Evolutionary conservation across 2,888 invertebrate species (phyloP).

Genomic region (Eupsilia transversa): DNA sequence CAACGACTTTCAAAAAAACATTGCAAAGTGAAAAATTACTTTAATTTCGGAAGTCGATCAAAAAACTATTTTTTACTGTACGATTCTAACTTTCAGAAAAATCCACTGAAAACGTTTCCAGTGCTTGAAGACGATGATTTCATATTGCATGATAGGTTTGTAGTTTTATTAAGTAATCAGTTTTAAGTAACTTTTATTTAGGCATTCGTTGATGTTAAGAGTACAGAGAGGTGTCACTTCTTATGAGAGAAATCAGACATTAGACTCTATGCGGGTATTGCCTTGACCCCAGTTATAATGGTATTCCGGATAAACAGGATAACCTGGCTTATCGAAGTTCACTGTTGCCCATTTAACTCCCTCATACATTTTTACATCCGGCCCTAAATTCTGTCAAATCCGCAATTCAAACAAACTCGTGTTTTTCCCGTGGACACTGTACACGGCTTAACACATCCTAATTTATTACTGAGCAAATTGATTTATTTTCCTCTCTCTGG

Average conservation of each 20-base stretch:
- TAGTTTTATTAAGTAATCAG: background rate
- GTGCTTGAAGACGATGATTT: constrained; percentile 89
- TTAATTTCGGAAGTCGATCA: no score
- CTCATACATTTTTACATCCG: background rate
- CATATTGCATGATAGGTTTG: constrained; percentile 80
- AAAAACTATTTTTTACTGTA: no score
- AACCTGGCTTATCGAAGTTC: background rate
- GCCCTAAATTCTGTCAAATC: constrained; percentile 45
- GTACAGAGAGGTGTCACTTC: no score
- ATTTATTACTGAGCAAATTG: constrained; percentile 47
- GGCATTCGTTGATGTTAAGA: no score
- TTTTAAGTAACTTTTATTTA: background rate
- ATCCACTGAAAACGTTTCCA: constrained; percentile 90
- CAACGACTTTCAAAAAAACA: no score
- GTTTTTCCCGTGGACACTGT: constrained; percentile 25
- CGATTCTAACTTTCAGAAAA: constrained; percentile 84
- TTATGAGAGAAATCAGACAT: background rate
- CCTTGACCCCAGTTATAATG: background rate
- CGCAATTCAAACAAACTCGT: constrained; percentile 35
- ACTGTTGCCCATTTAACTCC: constrained; percentile 3
- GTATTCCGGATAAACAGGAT: background rate
- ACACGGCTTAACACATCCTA: constrained; percentile 42
- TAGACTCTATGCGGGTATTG: background rate
- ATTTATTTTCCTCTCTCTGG: constrained; percentile 39
- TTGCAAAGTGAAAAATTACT: no score